A percentile compares a stretch with the other conserved stretches of the same genome.
These are phyloP conservation scores for Himalopsyche anomala DNA, from an alignment of 2,888 invertebrate species.

Conservation along the genomic window DNA sequence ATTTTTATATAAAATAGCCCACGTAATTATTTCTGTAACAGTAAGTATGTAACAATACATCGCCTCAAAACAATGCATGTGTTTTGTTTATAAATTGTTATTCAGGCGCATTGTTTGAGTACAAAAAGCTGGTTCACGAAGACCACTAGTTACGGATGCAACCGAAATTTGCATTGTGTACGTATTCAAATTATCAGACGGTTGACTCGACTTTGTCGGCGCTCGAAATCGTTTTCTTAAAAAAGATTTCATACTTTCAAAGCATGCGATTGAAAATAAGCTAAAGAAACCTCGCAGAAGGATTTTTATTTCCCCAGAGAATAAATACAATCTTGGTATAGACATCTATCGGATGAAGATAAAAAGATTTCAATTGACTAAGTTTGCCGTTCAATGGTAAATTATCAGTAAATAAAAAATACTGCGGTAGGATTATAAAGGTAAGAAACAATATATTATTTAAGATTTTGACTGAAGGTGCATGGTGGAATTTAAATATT, in stretches of 20 bases:
- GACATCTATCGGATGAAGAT: constrained; percentile 21
- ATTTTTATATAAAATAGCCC: too few species aligned
- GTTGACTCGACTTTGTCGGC: not conserved
- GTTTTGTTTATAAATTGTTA: not conserved
- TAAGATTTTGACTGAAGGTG: too few species aligned
- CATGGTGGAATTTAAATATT: too few species aligned
- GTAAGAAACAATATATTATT: too few species aligned
- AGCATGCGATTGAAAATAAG: not conserved
- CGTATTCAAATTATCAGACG: not conserved
- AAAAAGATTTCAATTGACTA: not conserved
- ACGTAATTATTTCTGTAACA: not conserved
- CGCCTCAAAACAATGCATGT: not conserved
- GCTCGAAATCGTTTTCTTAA: not conserved
- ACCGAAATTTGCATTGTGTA: constrained; percentile 22
- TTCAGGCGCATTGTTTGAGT: not conserved
- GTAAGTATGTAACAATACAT: not conserved
- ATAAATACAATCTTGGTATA: not conserved
- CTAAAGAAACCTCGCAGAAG: not conserved
- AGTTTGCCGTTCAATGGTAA: too few species aligned
- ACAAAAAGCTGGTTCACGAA: not conserved
- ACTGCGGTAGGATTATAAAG: too few species aligned
- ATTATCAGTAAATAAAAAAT: too few species aligned
- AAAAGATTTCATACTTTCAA: not conserved
- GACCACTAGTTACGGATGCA: constrained; percentile 24
- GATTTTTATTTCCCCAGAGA: constrained; percentile 8